phyloP scores from a whole-genome alignment of 2,888 invertebrate species.

The Neoascia interrupta region DNA sequence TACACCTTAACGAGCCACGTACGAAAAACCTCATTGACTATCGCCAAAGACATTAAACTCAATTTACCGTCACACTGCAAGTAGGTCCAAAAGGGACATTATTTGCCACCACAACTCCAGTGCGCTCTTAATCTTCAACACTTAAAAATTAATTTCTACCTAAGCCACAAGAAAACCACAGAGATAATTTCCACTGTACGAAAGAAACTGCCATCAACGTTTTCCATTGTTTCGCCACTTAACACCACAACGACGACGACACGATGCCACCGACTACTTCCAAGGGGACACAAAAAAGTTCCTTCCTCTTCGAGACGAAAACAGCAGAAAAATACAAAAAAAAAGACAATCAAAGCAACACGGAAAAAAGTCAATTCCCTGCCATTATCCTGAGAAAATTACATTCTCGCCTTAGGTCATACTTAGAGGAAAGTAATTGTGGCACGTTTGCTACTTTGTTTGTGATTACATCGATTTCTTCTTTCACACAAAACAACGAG shows the following conservation, averaged over 20 bases:
- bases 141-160: slow-evolving; percentile 65
- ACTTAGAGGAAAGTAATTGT: slow-evolving; percentile 57
- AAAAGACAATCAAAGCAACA: slow-evolving; percentile 11
- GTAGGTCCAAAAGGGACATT: slow-evolving; percentile 47
- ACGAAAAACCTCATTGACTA: slow-evolving; percentile 42
- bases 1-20: too few species aligned
- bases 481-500: neutral
- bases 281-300: slow-evolving; percentile 14
- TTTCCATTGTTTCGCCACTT: slow-evolving; percentile 54
- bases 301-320: neutral
- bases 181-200: slow-evolving; percentile 46
- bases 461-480: slow-evolving; percentile 45
- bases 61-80: slow-evolving; percentile 32
- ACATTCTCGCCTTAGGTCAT: slow-evolving; percentile 56
- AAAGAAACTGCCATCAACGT: slow-evolving; percentile 23
- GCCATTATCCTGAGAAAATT: slow-evolving; percentile 59
- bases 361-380: slow-evolving; percentile 55
- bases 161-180: slow-evolving; percentile 25
- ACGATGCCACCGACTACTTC: too few species aligned
- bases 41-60: slow-evolving; percentile 34
- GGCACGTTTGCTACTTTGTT: slow-evolving; percentile 62
- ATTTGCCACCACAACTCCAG: slow-evolving; percentile 65
- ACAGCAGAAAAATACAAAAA: neutral
- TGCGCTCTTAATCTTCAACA: slow-evolving; percentile 65
- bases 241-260: slow-evolving; percentile 18